Evolutionary conservation across 2,113 vertebrate genomes (phyloP), one percentile per base, ranked within the genome.

Genomic region (Gracilinanus agilis): DNA sequence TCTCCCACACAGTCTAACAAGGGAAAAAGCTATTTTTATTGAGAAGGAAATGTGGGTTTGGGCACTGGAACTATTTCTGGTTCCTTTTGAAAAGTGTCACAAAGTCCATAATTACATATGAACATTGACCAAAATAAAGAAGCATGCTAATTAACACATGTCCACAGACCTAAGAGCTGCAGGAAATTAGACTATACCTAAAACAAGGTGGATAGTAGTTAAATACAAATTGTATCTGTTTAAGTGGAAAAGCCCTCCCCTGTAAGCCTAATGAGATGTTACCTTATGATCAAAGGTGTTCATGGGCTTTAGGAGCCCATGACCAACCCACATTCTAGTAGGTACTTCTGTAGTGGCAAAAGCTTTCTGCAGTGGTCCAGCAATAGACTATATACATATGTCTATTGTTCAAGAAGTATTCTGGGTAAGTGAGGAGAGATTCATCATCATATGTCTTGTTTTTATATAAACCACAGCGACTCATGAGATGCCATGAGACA

Each of bases 91-190:
- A 96, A 96, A 91, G 25, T 92, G 25, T 67, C 89, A 89, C 92
- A 61, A 1, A 58, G 83, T 53, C 94, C 91, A 94, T 95, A 95
- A 2, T 23, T 94, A 53, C 91, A 44, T 91, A 88, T 95, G 55
- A 97, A 93, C 88, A 95, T 94, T 96, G 25, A 95, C 61, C 93
- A 96, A 94, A 95, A 94, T 92, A 93, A 96, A 96, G 90, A 96
- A 58, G 21, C 58, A 94, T 34, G 27, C 29, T 94, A 95, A 92
- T 53, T 90, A 92, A 25, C 34, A 92, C 9, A 93, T 55, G 34
- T 25, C 92, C n/a, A 40, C 1, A 92, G 53, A 5, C 25, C 55
- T 92, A 96, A 0, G 24, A 9, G 3, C 25, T 92, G 29, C 1
- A 91, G 5, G 67, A 93, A 61, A 91, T 96, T 94, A 94, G 4